These are phyloP conservation scores for Phainopepla nitens DNA, from an alignment of 2,113 vertebrate species.

Conservation along the genomic window DNA sequence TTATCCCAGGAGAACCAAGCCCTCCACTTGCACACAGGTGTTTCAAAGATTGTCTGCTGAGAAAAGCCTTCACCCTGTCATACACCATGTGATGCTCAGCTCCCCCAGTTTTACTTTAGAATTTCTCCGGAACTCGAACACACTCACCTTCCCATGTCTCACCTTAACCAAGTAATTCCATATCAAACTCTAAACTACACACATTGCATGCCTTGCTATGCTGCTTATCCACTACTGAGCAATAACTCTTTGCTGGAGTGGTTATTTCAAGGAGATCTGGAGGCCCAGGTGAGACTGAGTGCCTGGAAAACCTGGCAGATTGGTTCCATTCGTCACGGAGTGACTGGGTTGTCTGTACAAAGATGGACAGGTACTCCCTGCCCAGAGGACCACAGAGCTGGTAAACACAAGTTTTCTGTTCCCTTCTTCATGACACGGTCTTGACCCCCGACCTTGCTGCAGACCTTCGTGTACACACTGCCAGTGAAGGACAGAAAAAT, in stretches of 20 bases:
- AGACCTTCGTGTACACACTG: not conserved
- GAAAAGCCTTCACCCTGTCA: not conserved
- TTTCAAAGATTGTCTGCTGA: not conserved
- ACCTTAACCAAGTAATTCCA: not conserved
- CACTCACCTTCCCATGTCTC: not conserved
- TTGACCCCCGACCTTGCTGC: not conserved
- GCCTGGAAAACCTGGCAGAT: not conserved
- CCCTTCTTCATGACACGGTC: not conserved
- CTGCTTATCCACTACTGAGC: not conserved
- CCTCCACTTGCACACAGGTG: not conserved
- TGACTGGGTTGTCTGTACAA: not conserved
- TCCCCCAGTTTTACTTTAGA: not conserved
- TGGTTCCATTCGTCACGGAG: not conserved
- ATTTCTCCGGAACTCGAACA: not conserved
- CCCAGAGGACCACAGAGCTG: not conserved
- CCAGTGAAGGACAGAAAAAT: not conserved
- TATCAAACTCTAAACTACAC: not conserved
- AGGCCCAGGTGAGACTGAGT: rapidly evolving
- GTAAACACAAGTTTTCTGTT: not conserved
- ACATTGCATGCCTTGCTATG: not conserved
- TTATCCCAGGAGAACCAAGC: not conserved
- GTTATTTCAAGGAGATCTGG: not conserved
- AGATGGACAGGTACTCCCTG: not conserved
- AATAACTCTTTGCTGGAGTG: not conserved
- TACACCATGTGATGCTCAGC: not conserved